Conservation (phyloP, 2,113 vertebrate genomes). For the Labeo rohita region DNA sequence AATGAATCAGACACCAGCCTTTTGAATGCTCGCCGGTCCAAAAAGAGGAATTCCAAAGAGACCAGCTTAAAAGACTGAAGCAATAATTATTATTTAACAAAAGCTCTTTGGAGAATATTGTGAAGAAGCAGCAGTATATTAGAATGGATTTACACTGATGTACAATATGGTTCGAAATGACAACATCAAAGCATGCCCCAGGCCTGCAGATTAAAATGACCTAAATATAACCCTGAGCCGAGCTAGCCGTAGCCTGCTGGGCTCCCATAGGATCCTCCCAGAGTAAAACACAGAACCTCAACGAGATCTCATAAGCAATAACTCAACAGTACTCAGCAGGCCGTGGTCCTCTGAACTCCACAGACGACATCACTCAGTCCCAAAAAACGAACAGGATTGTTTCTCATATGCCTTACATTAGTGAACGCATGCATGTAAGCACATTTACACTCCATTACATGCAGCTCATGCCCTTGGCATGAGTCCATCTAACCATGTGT, state of each 20-base stretch:
- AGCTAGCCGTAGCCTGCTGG: slow-evolving; percentile 35
- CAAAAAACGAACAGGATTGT: neutral
- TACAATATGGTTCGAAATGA: slow-evolving; percentile 45
- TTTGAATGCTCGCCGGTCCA: slow-evolving; percentile 27
- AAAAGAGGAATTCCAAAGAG: slow-evolving; percentile 44
- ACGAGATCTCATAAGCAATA: slow-evolving; percentile 31
- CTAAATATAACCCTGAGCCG: slow-evolving; percentile 50
- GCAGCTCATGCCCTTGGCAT: slow-evolving; percentile 20
- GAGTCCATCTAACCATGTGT: neutral
- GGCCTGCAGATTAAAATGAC: slow-evolving; percentile 48
- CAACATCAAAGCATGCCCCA: slow-evolving; percentile 52
- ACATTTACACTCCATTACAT: slow-evolving; percentile 13
- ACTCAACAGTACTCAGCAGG: slow-evolving; percentile 2
- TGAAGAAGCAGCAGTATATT: slow-evolving; percentile 38
- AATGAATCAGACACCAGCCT: slow-evolving; percentile 43
- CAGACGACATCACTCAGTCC: neutral
- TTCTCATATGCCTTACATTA: slow-evolving; percentile 19
- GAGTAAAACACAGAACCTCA: slow-evolving; percentile 26
- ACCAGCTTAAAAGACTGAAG: slow-evolving; percentile 42
- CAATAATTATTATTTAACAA: slow-evolving; percentile 45
- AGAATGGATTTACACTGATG: slow-evolving; percentile 41
- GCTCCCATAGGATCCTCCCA: slow-evolving; percentile 43
- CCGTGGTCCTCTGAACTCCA: slow-evolving; percentile 13
- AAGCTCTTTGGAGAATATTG: slow-evolving; percentile 46
- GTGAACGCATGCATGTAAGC: neutral